Base-by-base conservation (phyloP, 2,797 vertebrate species). In the Sebastes melanostomus region DNA sequence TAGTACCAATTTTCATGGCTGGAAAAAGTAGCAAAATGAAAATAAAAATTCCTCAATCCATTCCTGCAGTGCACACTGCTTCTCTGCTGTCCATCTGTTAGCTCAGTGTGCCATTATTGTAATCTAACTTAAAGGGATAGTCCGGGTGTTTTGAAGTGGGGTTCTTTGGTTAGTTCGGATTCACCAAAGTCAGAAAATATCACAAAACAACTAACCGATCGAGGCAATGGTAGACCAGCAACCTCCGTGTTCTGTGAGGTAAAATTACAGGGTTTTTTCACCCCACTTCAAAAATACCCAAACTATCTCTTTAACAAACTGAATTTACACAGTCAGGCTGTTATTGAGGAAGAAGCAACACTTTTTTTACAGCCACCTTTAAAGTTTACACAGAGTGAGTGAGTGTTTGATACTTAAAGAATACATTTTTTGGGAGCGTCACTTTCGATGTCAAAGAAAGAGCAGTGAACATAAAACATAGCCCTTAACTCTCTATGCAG, bases 401-500 rank as follows among this genome's bases (percentile, higher is more conserved):
- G n/a, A 80, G 66, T 75, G 50, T 68, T 42, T 69, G 36, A 82
- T 32, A 63, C 10, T 22, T 62, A 6, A 56, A 34, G 16, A 59
- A 60, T 4, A 63, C 8, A 65, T 18, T 66, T 18, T 66, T 46
- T 63, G 12, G 2, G 6, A 83, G 59, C 12, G 22, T 82, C 62
- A 80, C 25, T 78, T 84, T 36, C 77, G 74, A 66, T 27, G 8
- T 63, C n/a, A 79, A 72, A 75, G 50, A 75, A 52, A 50, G 16
- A 78, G 69, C 27, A 73, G 30, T 63, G 29, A 89, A 80, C 38
- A 72, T 79, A 78, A 88, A 79, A 82, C 74, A 85, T 82, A 92
- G 92, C 90, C 93, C 92, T 91, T 88, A 77, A 66, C 72, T 75
- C 25, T 69, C 38, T 81, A 60, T 71, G 83, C 69, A 84, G 62